A percentile compares a stretch with the other conserved stretches of the same genome.
Conservation (phyloP, 1,140 invertebrate species). For the Amphibalanus amphitrite region DNA sequence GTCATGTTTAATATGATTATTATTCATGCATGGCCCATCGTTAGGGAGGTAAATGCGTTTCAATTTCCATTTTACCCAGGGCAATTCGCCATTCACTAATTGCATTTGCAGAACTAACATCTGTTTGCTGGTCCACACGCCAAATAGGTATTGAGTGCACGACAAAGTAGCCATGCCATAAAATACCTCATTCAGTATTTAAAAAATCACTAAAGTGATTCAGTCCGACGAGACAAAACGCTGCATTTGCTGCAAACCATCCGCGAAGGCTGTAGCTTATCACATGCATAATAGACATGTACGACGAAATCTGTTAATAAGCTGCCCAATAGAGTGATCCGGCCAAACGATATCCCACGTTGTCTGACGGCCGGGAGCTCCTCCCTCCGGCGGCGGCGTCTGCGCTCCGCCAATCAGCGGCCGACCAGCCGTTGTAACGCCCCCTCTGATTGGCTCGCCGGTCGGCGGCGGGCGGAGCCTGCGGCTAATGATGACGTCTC, state of each 20-base stretch:
- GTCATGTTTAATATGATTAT: no score
- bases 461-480: background rate
- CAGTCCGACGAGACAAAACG: no score
- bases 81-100: no score
- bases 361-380: background rate
- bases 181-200: no score
- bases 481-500: constrained; percentile 4
- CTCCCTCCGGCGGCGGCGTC: background rate
- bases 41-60: no score
- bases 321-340: background rate
- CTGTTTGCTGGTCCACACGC: no score
- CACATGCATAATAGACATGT: constrained; percentile 3
- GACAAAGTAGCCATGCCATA: no score
- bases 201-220: no score
- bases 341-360: background rate
- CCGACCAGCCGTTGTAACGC: background rate
- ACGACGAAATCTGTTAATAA: constrained; percentile 3
- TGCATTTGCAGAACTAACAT: no score
- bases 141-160: no score
- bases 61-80: no score
- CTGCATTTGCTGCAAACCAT: background rate
- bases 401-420: background rate
- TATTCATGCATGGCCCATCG: no score
- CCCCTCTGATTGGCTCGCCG: background rate
- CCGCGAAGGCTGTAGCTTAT: background rate